Evolutionary conservation across 1,140 invertebrate species (phyloP).

Genomic region (Drosophila nebulosa): DNA sequence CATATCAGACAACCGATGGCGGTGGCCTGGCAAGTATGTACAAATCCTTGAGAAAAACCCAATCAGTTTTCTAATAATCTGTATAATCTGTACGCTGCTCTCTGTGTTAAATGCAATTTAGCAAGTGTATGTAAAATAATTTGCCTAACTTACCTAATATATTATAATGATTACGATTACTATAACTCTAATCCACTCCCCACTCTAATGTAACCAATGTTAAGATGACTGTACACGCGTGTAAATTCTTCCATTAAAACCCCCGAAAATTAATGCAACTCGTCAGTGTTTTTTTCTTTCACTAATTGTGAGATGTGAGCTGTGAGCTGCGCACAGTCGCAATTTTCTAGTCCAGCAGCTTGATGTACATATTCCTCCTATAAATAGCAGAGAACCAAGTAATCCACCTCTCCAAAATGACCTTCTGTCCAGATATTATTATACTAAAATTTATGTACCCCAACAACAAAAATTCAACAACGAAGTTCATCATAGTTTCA

Average conservation of each 20-base stretch:
- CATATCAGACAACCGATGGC: not conserved
- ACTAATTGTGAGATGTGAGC: too few relatives aligned
- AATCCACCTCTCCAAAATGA: not conserved
- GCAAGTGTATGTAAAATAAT: conserved; percentile 39
- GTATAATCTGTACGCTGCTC: conserved; percentile 24
- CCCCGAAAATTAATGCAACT: conserved; percentile 1
- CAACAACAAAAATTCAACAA: not conserved
- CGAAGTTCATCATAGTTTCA: not conserved
- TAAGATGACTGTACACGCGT: conserved; percentile 44
- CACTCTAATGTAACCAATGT: conserved; percentile 48
- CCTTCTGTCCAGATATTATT: not conserved
- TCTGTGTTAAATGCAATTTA: conserved; percentile 54
- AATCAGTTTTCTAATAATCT: conserved; percentile 4
- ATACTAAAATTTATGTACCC: too few relatives aligned
- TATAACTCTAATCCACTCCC: conserved; percentile 7
- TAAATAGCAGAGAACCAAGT: not conserved
- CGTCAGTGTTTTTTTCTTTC: not conserved
- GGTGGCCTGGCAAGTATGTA: conserved; percentile 7
- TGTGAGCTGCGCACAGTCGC: not conserved
- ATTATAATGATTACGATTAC: conserved; percentile 2
- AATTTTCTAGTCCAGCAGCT: too few relatives aligned
- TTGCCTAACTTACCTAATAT: conserved; percentile 2
- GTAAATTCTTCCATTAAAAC: conserved; percentile 65
- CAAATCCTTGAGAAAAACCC: conserved; percentile 12
- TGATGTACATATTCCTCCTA: too few relatives aligned